Evolutionary conservation across 2,113 vertebrate species (phyloP).

Genomic region (Atlantisia rogersi): DNA sequence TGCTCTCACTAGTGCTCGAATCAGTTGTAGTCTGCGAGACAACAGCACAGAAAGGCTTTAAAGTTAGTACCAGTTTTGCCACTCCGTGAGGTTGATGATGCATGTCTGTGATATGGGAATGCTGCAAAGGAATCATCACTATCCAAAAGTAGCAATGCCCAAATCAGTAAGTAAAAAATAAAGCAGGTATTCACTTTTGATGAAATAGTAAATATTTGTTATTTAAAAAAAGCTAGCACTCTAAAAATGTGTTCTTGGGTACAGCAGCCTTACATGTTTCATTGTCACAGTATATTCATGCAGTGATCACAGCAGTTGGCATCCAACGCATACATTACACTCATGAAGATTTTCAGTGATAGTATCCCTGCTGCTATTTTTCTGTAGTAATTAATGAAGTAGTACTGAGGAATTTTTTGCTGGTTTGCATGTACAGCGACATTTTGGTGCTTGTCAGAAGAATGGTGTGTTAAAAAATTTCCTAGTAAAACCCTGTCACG

Average conservation of each 20-base stretch:
- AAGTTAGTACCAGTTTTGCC: background rate
- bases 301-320: background rate
- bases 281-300: background rate
- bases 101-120: background rate
- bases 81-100: background rate
- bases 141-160: background rate
- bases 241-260: background rate
- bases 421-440: background rate
- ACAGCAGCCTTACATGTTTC: background rate
- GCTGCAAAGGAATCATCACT: background rate
- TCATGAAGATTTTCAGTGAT: background rate
- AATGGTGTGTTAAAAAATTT: background rate
- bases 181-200: background rate
- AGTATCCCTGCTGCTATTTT: background rate
- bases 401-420: background rate
- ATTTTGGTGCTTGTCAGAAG: background rate
- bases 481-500: background rate
- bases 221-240: background rate
- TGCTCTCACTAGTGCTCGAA: conserved; percentile 64
- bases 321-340: background rate
- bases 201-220: background rate
- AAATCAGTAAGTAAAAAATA: background rate
- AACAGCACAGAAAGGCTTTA: background rate
- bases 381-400: background rate
- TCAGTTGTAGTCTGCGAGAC: conserved; percentile 68